Percentiles rank a stretch among this genome's conserved stretches.
Evolutionary conservation across 1,140 invertebrate species (phyloP).

Genomic region (Stegodyphus mimosarum): DNA sequence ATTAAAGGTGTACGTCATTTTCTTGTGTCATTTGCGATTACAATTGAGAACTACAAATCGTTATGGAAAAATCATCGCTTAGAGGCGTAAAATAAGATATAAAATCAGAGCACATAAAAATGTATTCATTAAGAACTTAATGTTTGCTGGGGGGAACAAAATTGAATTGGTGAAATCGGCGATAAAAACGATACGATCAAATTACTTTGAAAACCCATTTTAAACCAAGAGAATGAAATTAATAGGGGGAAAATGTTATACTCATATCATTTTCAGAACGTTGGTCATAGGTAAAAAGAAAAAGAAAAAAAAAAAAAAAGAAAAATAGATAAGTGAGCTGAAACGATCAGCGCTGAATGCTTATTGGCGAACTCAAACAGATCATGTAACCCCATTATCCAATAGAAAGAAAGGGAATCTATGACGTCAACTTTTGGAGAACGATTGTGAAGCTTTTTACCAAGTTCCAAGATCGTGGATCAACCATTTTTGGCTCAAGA

Average conservation of each 20-base stretch:
- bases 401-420: slow-evolving; percentile 52
- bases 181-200: slow-evolving; percentile 50
- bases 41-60: too few species aligned
- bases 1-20: too few species aligned
- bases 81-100: too few species aligned
- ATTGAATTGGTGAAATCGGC: slow-evolving; percentile 43
- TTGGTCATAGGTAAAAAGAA: background rate
- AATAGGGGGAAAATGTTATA: slow-evolving; percentile 34
- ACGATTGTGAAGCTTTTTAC: slow-evolving; percentile 13
- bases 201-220: slow-evolving; percentile 44
- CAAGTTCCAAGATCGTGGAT: background rate
- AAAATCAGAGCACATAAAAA: slow-evolving; percentile 22
- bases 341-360: slow-evolving; percentile 44
- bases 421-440: slow-evolving; percentile 51
- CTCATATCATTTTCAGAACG: background rate
- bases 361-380: slow-evolving; percentile 57
- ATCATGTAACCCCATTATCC: slow-evolving; percentile 54
- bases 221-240: slow-evolving; percentile 43
- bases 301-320: slow-evolving; percentile 1
- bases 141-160: slow-evolving; percentile 9
- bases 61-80: too few species aligned
- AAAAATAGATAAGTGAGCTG: slow-evolving; percentile 25
- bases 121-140: slow-evolving; percentile 44
- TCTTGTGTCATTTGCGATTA: too few species aligned
- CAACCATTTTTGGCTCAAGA: too few species aligned